phyloP scores from a whole-genome alignment of 2,113 vertebrate species.

The Mystacornis crossleyi region DNA sequence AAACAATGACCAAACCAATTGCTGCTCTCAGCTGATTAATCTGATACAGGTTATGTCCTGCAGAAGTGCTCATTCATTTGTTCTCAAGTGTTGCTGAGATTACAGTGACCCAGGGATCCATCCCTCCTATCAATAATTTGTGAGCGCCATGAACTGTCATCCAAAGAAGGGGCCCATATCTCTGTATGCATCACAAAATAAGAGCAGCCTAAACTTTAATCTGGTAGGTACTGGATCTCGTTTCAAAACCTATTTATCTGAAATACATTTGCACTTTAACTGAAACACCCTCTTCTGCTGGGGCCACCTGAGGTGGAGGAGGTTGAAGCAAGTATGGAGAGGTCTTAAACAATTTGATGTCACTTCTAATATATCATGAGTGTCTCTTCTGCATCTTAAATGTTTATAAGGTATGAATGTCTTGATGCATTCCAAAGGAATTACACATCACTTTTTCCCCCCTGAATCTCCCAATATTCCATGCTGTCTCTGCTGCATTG shows the following conservation, averaged over 20 bases:
- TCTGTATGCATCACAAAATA: not conserved
- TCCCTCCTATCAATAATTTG: not conserved
- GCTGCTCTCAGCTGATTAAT: not conserved
- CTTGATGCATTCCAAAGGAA: not conserved
- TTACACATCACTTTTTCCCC: not conserved
- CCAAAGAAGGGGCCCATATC: not conserved
- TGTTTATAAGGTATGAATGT: not conserved
- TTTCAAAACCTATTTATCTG: not conserved
- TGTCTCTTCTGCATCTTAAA: not conserved
- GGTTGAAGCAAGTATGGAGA: not conserved
- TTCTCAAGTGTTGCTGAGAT: not conserved
- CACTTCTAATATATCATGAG: not conserved
- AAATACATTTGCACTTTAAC: not conserved
- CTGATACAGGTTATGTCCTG: not conserved
- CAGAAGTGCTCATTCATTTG: not conserved
- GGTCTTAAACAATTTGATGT: not conserved
- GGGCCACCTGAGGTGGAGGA: not conserved
- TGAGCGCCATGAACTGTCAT: not conserved
- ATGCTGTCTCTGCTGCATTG: not conserved
- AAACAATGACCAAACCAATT: not conserved
- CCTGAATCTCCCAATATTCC: not conserved
- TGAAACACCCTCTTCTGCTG: not conserved
- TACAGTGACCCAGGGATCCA: not conserved
- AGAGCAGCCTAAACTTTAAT: not conserved
- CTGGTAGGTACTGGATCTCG: not conserved